Evolutionary conservation across 2,797 vertebrate genomes (phyloP), one percentile per base, ranked within the genome.

Genomic region (Mustela erminea): DNA sequence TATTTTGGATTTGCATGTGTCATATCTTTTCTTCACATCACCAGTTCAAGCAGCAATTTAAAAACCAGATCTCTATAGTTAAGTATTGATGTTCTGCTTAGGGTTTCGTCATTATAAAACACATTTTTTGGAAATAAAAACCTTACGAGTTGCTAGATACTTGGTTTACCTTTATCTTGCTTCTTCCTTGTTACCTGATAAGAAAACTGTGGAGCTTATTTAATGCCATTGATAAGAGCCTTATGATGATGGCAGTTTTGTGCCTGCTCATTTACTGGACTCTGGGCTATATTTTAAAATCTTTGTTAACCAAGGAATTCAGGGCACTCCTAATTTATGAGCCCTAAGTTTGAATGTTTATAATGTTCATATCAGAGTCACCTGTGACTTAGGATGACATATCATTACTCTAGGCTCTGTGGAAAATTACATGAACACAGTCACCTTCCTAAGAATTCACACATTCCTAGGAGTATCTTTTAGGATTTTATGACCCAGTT

Each of bases 141-240:
- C 27, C 58, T 96, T 92, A 38, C 77, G 52, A 93, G 62, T 84
- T 49, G 20, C 3, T 92, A 96, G 54, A 70, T 84, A 83, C 52
- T 96, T 97, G n/a, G 77, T 94, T 98, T 96, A 83, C 52, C 25
- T 96, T 95, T 90, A 75, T 87, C 95, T 95, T 94, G 72, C 43
- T 90, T 90, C 41, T 62, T 93, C 29, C 7, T 96, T 90, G 43
- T 92, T 92, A 70, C 9, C n/a, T 62, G 38, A 78, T 96, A 68
- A 85, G 46, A 94, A 95, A 96, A 90, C 35, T 95, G 9, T 14
- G 41, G 43, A 87, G 21, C 60, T 77, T 95, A 23, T 94, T 96
- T 96, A 90, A 80, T 93, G 15, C 21, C 35, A 14, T 89, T 95
- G 74, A 68, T 96, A 75, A 72, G 58, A 46, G 35, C 35, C 38